Percentiles rank a stretch among this genome's conserved stretches.
These are phyloP conservation scores for Odontocolon sp. DNA, from an alignment of 2,888 invertebrate species.

Conservation along the genomic window DNA sequence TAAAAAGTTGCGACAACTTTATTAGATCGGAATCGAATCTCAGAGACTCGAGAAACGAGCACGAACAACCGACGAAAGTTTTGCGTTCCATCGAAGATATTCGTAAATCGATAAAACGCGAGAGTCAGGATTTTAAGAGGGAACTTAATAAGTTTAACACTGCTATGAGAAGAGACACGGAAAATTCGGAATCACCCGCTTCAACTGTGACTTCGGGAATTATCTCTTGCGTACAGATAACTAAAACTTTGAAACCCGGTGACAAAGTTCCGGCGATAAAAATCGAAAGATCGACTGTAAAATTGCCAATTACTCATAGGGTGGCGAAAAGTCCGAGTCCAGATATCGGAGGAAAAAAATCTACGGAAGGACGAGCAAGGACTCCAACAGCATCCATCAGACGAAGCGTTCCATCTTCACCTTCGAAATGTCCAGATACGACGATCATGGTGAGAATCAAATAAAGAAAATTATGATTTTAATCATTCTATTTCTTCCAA, in stretches of 20 bases:
- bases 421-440: slow-evolving; percentile 67
- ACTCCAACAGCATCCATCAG: slow-evolving; percentile 51
- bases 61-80: slow-evolving; percentile 43
- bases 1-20: slow-evolving; percentile 1
- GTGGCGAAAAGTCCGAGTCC: slow-evolving; percentile 71
- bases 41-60: slow-evolving; percentile 10
- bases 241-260: slow-evolving; percentile 52
- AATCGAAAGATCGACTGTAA: slow-evolving; percentile 57
- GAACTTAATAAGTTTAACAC: slow-evolving; percentile 49
- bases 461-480: not conserved
- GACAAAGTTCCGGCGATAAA: slow-evolving; percentile 48
- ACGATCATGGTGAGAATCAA: slow-evolving; percentile 63
- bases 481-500: not conserved
- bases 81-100: slow-evolving; percentile 72
- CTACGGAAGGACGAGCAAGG: slow-evolving; percentile 56
- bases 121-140: slow-evolving; percentile 51
- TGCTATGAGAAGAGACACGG: slow-evolving; percentile 23
- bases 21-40: not conserved
- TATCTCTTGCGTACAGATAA: slow-evolving; percentile 51
- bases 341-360: slow-evolving; percentile 63
- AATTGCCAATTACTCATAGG: slow-evolving; percentile 65
- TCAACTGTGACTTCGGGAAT: slow-evolving; percentile 24
- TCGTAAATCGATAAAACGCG: slow-evolving; percentile 67
- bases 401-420: slow-evolving; percentile 65
- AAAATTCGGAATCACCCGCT: slow-evolving; percentile 17